phyloP scores from a whole-genome alignment of 2,888 invertebrate species.

The Macrostomum cliftonense region DNA sequence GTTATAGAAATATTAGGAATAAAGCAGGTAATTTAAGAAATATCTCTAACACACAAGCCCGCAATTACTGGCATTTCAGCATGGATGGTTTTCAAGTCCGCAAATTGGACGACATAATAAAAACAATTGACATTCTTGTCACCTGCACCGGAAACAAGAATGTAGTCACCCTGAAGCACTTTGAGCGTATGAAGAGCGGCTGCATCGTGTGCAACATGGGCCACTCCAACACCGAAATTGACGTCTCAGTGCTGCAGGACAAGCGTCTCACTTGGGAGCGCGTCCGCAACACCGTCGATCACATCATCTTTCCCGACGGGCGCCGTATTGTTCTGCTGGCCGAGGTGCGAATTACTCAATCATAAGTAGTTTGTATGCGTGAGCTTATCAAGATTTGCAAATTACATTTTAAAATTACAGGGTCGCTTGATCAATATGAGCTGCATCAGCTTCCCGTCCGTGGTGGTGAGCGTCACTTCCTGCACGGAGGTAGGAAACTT shows the following conservation, averaged over 20 bases:
- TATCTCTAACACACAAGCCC: too few relatives aligned
- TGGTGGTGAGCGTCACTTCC: constrained; percentile 89
- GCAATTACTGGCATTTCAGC: constrained; percentile 37
- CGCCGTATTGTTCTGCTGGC: constrained; percentile 77
- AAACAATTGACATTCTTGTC: constrained; percentile 79
- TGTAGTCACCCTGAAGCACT: constrained; percentile 76
- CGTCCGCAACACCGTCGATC: constrained; percentile 88
- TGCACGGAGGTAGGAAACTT: constrained; percentile 54
- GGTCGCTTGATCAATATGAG: constrained; percentile 79
- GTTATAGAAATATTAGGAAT: too few relatives aligned
- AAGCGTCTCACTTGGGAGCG: constrained; percentile 90
- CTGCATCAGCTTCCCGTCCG: constrained; percentile 85
- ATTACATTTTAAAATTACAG: constrained; percentile 18
- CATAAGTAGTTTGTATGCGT: too few relatives aligned
- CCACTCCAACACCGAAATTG: constrained; percentile 84
- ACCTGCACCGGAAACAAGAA: constrained; percentile 96
- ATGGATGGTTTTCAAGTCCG: constrained; percentile 93
- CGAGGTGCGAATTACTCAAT: constrained; percentile 39
- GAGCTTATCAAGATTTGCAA: too few relatives aligned
- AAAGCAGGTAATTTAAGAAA: too few relatives aligned
- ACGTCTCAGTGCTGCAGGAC: constrained; percentile 56
- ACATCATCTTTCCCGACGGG: constrained; percentile 91
- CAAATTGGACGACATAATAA: constrained; percentile 72
- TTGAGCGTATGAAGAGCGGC: constrained; percentile 88
- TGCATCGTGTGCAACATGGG: constrained; percentile 92